Evolutionary conservation across 2,888 invertebrate species (phyloP).

Genomic region (Spialia ferax): DNA sequence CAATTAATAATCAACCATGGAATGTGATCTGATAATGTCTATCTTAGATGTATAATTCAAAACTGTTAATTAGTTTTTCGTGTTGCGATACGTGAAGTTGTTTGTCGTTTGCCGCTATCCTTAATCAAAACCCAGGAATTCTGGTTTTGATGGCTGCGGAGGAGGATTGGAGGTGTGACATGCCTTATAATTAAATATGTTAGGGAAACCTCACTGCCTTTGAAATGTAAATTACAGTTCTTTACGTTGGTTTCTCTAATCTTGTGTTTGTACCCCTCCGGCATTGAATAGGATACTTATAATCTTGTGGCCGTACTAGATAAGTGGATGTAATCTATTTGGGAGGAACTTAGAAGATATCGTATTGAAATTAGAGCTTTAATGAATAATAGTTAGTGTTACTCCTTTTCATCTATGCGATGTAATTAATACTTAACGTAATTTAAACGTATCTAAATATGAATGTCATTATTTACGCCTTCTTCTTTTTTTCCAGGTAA

Average conservation of each 20-base stretch:
- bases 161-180: slow-evolving; percentile 16
- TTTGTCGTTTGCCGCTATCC: slow-evolving; percentile 23
- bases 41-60: neutral
- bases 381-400: neutral
- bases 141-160: slow-evolving; percentile 22
- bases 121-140: slow-evolving; percentile 32
- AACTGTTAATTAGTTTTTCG: slow-evolving; percentile 5
- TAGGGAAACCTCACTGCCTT: slow-evolving; percentile 19
- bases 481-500: slow-evolving; percentile 26
- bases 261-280: slow-evolving; percentile 24
- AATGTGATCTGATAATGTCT: neutral
- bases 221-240: slow-evolving; percentile 30
- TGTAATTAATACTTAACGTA: neutral
- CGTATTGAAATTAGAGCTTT: neutral
- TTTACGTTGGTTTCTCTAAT: slow-evolving; percentile 27
- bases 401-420: neutral
- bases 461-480: neutral
- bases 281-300: neutral
- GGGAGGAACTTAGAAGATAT: neutral
- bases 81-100: slow-evolving; percentile 1
- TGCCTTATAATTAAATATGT: slow-evolving; percentile 29
- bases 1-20: slow-evolving; percentile 1
- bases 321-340: neutral
- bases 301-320: neutral
- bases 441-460: neutral